Percentiles rank a stretch among this genome's conserved stretches.
Evolutionary conservation across 2,888 invertebrate genomes (phyloP).

Genomic region (Melanophora roralis): DNA sequence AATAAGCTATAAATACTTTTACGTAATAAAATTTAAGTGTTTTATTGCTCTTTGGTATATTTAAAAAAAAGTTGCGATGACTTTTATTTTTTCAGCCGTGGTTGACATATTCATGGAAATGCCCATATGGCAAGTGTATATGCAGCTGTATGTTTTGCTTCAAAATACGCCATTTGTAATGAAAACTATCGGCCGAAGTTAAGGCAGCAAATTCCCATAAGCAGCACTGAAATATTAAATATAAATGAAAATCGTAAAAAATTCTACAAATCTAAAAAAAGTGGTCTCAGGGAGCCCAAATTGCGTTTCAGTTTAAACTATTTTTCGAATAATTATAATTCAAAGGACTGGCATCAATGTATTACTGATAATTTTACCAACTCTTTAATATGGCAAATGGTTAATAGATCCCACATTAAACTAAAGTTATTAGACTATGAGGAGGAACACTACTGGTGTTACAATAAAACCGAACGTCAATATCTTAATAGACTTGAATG

Average conservation of each 20-base stretch:
- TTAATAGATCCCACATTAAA: slow-evolving; percentile 64
- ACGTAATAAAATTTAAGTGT: too few species aligned
- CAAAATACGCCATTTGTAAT: too few species aligned
- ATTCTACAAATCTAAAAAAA: not conserved
- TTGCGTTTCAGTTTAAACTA: slow-evolving; percentile 60
- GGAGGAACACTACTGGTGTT: slow-evolving; percentile 74
- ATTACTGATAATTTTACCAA: not conserved
- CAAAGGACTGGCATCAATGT: not conserved
- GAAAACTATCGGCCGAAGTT: too few species aligned
- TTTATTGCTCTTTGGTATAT: too few species aligned
- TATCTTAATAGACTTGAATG: slow-evolving; percentile 69
- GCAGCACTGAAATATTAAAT: not conserved
- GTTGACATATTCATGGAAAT: too few species aligned
- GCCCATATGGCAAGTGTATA: too few species aligned
- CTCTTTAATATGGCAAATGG: not conserved
- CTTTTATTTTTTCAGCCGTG: too few species aligned
- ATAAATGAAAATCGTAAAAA: not conserved
- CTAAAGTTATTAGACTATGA: slow-evolving; percentile 75
- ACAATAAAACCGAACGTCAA: slow-evolving; percentile 72
- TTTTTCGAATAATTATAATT: not conserved
- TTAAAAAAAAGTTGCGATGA: too few species aligned
- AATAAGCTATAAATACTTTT: too few species aligned
- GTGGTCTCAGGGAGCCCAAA: slow-evolving; percentile 30
- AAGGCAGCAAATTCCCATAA: slow-evolving; percentile 6
- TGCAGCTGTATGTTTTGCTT: too few species aligned